Conservation (phyloP, 37 sponge, comb jelly and placozoan genomes). For the Axinella damicornis region DNA sequence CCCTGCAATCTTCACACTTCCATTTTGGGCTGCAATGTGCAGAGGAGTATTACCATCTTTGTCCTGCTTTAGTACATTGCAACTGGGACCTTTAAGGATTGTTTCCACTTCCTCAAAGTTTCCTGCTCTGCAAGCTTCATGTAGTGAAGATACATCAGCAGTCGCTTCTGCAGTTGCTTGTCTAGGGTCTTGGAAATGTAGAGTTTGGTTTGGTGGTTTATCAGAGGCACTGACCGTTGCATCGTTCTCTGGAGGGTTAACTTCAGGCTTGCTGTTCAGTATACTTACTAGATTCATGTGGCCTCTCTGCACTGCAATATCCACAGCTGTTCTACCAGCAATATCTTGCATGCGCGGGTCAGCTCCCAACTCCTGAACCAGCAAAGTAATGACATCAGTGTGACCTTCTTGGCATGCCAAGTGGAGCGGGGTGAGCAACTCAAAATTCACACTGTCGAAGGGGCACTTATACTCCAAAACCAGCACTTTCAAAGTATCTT, state of each 20-base stretch:
- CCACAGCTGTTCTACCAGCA: too few relatives aligned
- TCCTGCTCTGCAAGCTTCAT: not conserved
- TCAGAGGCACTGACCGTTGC: too few relatives aligned
- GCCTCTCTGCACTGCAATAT: too few relatives aligned
- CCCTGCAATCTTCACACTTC: not conserved
- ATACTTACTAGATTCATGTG: too few relatives aligned
- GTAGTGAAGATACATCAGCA: not conserved
- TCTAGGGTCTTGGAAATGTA: too few relatives aligned
- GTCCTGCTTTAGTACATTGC: not conserved
- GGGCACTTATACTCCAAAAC: not conserved
- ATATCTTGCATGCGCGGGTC: too few relatives aligned
- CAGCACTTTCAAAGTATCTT: not conserved
- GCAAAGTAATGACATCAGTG: not conserved
- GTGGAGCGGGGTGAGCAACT: not conserved
- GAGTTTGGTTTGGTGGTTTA: too few relatives aligned
- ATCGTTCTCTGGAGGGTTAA: too few relatives aligned
- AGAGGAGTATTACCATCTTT: not conserved
- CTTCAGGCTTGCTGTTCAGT: too few relatives aligned
- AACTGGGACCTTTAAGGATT: constrained; percentile 13
- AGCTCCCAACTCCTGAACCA: too few relatives aligned
- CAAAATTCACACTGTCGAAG: not conserved
- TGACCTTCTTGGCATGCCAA: not conserved
- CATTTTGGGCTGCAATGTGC: constrained; percentile 8
- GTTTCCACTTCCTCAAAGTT: not conserved
- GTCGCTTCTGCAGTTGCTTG: too few relatives aligned